A percentile compares a stretch with the other conserved stretches of the same genome.
Conservation (phyloP, 2,113 vertebrate genomes). For the Hoplias malabaricus region DNA sequence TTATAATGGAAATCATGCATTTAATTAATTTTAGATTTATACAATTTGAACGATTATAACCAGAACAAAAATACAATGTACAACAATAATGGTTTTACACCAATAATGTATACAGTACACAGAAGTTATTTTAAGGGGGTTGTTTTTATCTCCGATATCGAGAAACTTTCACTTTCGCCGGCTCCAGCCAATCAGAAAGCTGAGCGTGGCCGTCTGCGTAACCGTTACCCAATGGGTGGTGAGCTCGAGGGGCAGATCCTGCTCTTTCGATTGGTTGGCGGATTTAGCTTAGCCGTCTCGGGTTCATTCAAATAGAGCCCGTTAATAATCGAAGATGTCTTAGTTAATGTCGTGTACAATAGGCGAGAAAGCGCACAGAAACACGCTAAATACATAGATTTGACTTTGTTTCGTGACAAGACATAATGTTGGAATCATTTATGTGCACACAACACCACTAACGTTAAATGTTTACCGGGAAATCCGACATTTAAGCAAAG, state of each 20-base stretch:
- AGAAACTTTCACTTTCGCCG: not conserved
- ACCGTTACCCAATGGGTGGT: constrained; percentile 60
- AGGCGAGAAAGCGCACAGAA: not conserved
- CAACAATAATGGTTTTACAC: too few relatives aligned
- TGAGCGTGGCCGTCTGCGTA: constrained; percentile 65
- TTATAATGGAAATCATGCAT: too few relatives aligned
- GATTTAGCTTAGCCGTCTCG: constrained; percentile 17
- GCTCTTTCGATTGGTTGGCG: constrained; percentile 29
- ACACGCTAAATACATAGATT: not conserved
- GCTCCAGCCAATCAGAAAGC: constrained; percentile 64
- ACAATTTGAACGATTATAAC: too few relatives aligned
- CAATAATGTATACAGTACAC: too few relatives aligned
- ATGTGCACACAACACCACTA: too few relatives aligned
- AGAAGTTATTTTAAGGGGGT: too few relatives aligned
- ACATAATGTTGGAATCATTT: too few relatives aligned
- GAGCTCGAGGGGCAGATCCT: constrained; percentile 50
- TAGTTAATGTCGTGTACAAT: not conserved
- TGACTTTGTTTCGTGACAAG: not conserved
- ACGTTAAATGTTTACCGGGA: too few relatives aligned
- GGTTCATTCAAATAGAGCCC: not conserved
- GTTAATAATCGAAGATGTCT: not conserved
- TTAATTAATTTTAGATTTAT: too few relatives aligned
- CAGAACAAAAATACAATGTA: too few relatives aligned
- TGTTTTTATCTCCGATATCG: not conserved
- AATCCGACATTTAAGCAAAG: too few relatives aligned